phyloP scores from a whole-genome alignment of 1,140 invertebrate genomes.

The Eurosta solidaginis region DNA sequence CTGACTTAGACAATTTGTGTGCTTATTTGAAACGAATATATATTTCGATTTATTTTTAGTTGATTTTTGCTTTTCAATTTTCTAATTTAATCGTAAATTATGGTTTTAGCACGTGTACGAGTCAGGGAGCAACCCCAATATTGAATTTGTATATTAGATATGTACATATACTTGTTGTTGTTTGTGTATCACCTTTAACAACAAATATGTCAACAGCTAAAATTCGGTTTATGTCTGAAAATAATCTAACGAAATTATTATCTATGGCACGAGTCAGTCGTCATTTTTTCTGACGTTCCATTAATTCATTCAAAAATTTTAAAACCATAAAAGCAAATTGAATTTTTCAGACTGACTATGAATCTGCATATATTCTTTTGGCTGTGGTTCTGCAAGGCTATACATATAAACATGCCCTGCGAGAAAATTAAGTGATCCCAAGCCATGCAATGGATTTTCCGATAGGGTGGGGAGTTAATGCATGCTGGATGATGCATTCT shows the following conservation, averaged over 20 bases:
- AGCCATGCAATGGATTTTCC: too few species aligned
- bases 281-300: neutral
- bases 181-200: neutral
- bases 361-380: too few species aligned
- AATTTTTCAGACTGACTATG: neutral
- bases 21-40: neutral
- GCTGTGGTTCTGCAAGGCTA: too few species aligned
- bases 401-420: too few species aligned
- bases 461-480: too few species aligned
- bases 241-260: neutral
- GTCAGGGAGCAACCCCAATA: neutral
- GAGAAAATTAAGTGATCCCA: too few species aligned
- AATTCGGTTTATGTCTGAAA: neutral
- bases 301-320: constrained; percentile 19
- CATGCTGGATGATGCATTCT: too few species aligned
- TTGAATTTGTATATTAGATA: neutral
- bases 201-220: neutral
- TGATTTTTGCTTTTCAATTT: constrained; percentile 34
- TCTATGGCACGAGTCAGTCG: neutral
- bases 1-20: neutral
- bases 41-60: neutral
- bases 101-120: constrained; percentile 34
- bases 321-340: constrained; percentile 6
- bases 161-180: neutral
- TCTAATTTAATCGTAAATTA: constrained; percentile 37